Percentiles rank a stretch among this genome's conserved stretches.
phyloP scores from a whole-genome alignment of 2,797 vertebrate species.

The Eupleurogrammus muticus region DNA sequence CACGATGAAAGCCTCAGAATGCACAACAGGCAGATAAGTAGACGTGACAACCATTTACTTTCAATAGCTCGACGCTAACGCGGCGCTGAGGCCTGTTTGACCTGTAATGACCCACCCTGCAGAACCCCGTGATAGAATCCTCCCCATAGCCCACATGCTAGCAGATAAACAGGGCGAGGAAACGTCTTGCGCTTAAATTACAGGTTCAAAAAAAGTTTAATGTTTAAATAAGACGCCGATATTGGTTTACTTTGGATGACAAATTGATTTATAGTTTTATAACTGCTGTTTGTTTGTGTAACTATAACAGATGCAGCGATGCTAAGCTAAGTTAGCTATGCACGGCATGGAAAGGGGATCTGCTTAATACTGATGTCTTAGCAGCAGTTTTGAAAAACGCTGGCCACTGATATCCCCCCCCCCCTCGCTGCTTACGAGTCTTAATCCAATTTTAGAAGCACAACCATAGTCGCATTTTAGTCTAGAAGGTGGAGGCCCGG shows the following conservation, averaged over 20 bases:
- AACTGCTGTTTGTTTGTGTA: slow-evolving; percentile 59
- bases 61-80: slow-evolving; percentile 48
- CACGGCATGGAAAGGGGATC: slow-evolving; percentile 79
- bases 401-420: slow-evolving; percentile 68
- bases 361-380: slow-evolving; percentile 78
- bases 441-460: slow-evolving; percentile 84
- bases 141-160: slow-evolving; percentile 38
- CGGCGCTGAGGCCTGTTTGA: slow-evolving; percentile 41
- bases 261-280: slow-evolving; percentile 61
- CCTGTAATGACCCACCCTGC: slow-evolving; percentile 49
- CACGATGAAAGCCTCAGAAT: slow-evolving; percentile 45
- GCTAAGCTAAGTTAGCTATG: slow-evolving; percentile 77
- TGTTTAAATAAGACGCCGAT: slow-evolving; percentile 23
- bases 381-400: slow-evolving; percentile 80
- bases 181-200: slow-evolving; percentile 19
- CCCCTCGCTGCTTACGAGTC: slow-evolving; percentile 79
- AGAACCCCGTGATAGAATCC: slow-evolving; percentile 32
- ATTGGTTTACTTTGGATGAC: slow-evolving; percentile 54
- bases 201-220: neutral
- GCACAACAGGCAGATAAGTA: slow-evolving; percentile 52
- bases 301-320: slow-evolving; percentile 68
- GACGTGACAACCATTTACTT: slow-evolving; percentile 67
- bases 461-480: slow-evolving; percentile 68
- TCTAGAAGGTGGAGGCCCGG: slow-evolving; percentile 58
- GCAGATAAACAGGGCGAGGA: slow-evolving; percentile 43